Evolutionary conservation across 2,797 vertebrate species (phyloP), one percentile per base, ranked within the genome.

Genomic region (Gobionotothen gibberifrons): DNA sequence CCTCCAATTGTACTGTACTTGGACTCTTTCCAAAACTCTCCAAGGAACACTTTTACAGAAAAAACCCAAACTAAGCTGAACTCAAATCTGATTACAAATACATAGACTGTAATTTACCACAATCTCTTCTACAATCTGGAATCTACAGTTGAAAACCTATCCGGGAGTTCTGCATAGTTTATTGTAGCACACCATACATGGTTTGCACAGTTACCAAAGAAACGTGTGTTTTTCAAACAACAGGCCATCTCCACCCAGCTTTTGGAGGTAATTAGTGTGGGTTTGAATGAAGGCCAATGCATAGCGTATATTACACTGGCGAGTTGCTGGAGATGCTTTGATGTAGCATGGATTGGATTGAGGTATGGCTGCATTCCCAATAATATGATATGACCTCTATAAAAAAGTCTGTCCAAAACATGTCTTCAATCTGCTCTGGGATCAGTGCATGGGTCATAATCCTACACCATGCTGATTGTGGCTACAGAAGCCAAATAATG

Each of bases 151-250:
- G 73, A 65, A 60, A 46, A 76, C 69, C 61, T 43, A 60, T 72
- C 32, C 4, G 46, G 32, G 53, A 61, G 74, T 64, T 61, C 10
- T 69, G 67, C 2, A 26, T 57, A 67, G 65, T 79, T 76, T 72
- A 58, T 76, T 78, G 74, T 14, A 79, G 52, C 48, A 42, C 48
- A 57, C 62, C 52, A 14, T 76, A 74, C 48, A 73, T 40, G 63
- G 43, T 73, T 77, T 79, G 49, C 39, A 60, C 59, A 42, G 84
- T 90, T 87, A 85, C 88, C 85, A 83, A 77, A 90, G 81, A 89
- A 90, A 89, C 86, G 82, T 85, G 76, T 79, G 78, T 81, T 88
- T 90, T 36, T 81, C 40, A 49, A 69, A 87, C 83, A 90, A 85
- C 82, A 92, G 71, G 79, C 72, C 48, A 21, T 73, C 76, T 69